Percentiles rank a stretch among this genome's conserved stretches.
Conservation (phyloP, 2,888 invertebrate genomes). For the Aethes cnicana region DNA sequence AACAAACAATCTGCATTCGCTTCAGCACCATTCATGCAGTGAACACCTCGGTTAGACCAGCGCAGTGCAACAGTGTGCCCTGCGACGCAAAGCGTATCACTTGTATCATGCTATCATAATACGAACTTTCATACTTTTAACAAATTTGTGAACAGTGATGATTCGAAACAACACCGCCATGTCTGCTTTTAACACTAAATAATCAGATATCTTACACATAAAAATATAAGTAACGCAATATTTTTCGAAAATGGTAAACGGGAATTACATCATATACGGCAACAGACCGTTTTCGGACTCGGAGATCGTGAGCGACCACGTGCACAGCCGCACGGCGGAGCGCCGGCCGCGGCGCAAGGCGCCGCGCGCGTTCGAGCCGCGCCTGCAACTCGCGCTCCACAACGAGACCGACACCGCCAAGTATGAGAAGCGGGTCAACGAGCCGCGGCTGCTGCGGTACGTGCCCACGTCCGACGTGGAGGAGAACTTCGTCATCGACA, state of each 20-base stretch:
- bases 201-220: conserved; percentile 34
- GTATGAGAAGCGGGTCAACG: conserved; percentile 71
- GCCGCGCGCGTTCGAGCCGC: conserved; percentile 64
- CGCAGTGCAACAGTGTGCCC: too few relatives aligned
- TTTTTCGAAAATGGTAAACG: conserved; percentile 70
- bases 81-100: conserved; percentile 35
- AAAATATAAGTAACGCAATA: conserved; percentile 33
- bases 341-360: conserved; percentile 61
- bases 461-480: conserved; percentile 70
- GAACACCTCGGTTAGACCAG: conserved; percentile 39
- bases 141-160: conserved; percentile 21
- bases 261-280: conserved; percentile 74
- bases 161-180: conserved; percentile 40
- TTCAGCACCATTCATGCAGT: conserved; percentile 52
- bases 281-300: conserved; percentile 72
- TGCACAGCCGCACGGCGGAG: conserved; percentile 62
- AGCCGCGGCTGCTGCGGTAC: conserved; percentile 68
- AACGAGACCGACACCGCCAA: conserved; percentile 75
- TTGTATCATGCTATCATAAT: conserved; percentile 33
- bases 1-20: conserved; percentile 68
- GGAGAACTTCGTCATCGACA: conserved; percentile 67
- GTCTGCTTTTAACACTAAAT: conserved; percentile 41
- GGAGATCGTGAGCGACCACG: conserved; percentile 72
- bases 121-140: conserved; percentile 10
- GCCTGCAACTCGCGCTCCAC: conserved; percentile 65